These are phyloP conservation scores for Isurus oxyrinchus DNA, from an alignment of 2,113 vertebrate species.

Conservation along the genomic window DNA sequence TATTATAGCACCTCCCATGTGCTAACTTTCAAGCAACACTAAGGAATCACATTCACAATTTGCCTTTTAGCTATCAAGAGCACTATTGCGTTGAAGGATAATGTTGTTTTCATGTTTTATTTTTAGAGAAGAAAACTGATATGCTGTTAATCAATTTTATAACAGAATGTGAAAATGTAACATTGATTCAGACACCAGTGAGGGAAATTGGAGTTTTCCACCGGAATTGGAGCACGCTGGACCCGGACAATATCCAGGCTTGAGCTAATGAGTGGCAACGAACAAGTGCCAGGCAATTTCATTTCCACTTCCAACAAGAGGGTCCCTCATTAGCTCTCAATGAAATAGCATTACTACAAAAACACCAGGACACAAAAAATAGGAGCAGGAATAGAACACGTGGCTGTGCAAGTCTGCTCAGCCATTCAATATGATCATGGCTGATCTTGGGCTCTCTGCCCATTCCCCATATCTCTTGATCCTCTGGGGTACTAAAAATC, in stretches of 20 bases:
- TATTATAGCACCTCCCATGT: not conserved
- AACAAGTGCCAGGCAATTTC: not conserved
- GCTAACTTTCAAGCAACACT: not conserved
- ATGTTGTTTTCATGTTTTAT: not conserved
- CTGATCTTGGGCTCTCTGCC: too few relatives aligned
- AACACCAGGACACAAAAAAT: too few relatives aligned
- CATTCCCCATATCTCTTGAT: too few relatives aligned
- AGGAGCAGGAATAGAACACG: too few relatives aligned
- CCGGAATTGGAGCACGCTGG: not conserved
- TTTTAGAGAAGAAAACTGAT: not conserved
- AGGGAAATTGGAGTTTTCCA: not conserved
- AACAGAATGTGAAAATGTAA: not conserved
- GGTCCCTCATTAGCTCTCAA: not conserved
- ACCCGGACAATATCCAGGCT: not conserved
- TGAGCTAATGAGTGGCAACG: not conserved
- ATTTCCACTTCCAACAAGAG: not conserved
- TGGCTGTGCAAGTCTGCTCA: too few relatives aligned
- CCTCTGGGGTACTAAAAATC: too few relatives aligned
- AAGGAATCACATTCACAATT: not conserved
- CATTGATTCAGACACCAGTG: too few relatives aligned
- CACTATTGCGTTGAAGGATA: not conserved
- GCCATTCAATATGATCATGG: too few relatives aligned
- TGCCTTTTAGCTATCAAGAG: not conserved
- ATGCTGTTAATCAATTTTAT: not conserved
- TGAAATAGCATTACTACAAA: not conserved